Percentiles rank a stretch among this genome's conserved stretches.
Conservation (phyloP, 1,140 invertebrate genomes). For the Druon quercuslanigerum region DNA sequence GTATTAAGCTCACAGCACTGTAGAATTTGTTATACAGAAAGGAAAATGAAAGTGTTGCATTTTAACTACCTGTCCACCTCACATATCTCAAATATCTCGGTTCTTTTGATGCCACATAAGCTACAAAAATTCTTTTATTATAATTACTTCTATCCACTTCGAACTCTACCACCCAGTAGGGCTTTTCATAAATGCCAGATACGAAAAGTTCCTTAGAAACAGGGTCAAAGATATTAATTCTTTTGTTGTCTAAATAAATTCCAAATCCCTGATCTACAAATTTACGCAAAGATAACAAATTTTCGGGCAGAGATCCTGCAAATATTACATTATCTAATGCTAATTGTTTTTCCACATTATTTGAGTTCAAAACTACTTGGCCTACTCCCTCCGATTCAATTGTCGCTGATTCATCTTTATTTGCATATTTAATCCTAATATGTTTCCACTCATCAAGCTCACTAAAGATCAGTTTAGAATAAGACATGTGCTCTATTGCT, state of each 20-base stretch:
- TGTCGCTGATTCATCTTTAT: conserved; percentile 31
- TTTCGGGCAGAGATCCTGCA: background rate
- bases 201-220: background rate
- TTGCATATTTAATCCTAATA: conserved; percentile 38
- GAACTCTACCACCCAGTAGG: background rate
- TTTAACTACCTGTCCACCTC: too few relatives aligned
- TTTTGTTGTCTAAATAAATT: conserved; percentile 1
- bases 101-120: too few relatives aligned
- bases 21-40: too few relatives aligned
- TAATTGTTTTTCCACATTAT: background rate
- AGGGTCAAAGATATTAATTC: background rate
- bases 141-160: background rate
- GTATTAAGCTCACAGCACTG: too few relatives aligned
- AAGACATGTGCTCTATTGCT: background rate
- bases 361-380: background rate
- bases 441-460: conserved; percentile 20
- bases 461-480: conserved; percentile 31
- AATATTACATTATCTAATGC: background rate
- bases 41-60: too few relatives aligned
- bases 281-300: background rate
- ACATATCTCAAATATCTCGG: background rate
- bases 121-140: background rate
- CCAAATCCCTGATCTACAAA: background rate
- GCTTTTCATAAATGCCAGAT: background rate
- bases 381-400: conserved; percentile 34